Evolutionary conservation across 1,140 invertebrate species (phyloP).

Genomic region (Platorchestia sp.): DNA sequence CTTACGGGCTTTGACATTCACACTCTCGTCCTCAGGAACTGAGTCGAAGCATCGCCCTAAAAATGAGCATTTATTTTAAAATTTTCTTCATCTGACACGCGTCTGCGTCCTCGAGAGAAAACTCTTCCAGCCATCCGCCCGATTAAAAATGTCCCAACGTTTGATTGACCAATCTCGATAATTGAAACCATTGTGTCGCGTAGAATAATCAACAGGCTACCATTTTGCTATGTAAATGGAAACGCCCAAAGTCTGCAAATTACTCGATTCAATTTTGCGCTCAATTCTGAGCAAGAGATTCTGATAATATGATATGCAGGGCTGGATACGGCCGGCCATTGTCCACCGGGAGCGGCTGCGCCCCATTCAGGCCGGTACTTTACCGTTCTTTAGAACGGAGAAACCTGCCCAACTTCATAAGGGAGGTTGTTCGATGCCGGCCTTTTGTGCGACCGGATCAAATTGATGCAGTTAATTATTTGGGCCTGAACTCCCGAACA

Average conservation of each 20-base stretch:
- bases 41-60: background rate
- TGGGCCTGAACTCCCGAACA: background rate
- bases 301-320: background rate
- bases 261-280: background rate
- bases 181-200: background rate
- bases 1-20: too few relatives aligned
- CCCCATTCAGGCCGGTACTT: background rate
- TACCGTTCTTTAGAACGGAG: background rate
- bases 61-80: background rate
- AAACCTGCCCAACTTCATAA: background rate
- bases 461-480: conserved; percentile 3
- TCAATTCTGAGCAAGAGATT: conserved; percentile 1
- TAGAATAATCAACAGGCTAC: background rate
- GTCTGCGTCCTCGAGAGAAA: background rate
- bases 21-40: background rate
- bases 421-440: background rate
- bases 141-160: background rate
- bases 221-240: background rate
- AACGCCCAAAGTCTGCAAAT: background rate
- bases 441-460: background rate
- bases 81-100: background rate
- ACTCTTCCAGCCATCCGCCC: background rate
- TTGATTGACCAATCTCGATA: background rate
- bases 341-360: background rate
- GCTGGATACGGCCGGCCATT: background rate